phyloP scores from a whole-genome alignment of 2,888 invertebrate genomes.

The Ectemnius continuus region DNA sequence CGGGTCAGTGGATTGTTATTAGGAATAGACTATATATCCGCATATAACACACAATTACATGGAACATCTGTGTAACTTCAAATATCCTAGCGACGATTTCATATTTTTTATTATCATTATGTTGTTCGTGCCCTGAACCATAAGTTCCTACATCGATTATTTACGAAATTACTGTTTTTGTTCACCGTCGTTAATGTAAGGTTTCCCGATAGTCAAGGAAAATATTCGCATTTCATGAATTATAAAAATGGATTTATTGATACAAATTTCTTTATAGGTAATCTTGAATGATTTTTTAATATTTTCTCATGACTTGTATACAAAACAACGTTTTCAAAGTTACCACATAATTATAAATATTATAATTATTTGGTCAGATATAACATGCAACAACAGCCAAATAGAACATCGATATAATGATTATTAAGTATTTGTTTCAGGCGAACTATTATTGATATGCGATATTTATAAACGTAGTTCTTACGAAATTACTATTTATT shows the following conservation, averaged over 20 bases:
- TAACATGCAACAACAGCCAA: neutral
- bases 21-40: slow-evolving; percentile 24
- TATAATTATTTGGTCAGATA: slow-evolving; percentile 6
- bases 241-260: slow-evolving; percentile 2
- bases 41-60: slow-evolving; percentile 27
- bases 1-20: slow-evolving; percentile 43
- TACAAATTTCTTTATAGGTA: slow-evolving; percentile 14
- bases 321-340: slow-evolving; percentile 43
- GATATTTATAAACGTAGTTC: slow-evolving; percentile 4
- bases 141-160: slow-evolving; percentile 50
- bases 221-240: slow-evolving; percentile 23
- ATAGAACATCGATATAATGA: slow-evolving; percentile 1
- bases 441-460: neutral
- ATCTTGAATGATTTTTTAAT: slow-evolving; percentile 38
- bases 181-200: slow-evolving; percentile 20
- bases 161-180: slow-evolving; percentile 20
- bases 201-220: slow-evolving; percentile 24
- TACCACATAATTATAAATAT: slow-evolving; percentile 35
- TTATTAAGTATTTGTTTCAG: neutral
- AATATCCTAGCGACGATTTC: slow-evolving; percentile 22
- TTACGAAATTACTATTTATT: neutral
- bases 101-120: slow-evolving; percentile 21
- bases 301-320: slow-evolving; percentile 50
- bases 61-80: slow-evolving; percentile 30
- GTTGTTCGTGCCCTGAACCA: slow-evolving; percentile 26